Percentiles rank a stretch among this genome's conserved stretches.
Conservation (phyloP, 2,888 invertebrate species). For the Folsomia manolachei region DNA sequence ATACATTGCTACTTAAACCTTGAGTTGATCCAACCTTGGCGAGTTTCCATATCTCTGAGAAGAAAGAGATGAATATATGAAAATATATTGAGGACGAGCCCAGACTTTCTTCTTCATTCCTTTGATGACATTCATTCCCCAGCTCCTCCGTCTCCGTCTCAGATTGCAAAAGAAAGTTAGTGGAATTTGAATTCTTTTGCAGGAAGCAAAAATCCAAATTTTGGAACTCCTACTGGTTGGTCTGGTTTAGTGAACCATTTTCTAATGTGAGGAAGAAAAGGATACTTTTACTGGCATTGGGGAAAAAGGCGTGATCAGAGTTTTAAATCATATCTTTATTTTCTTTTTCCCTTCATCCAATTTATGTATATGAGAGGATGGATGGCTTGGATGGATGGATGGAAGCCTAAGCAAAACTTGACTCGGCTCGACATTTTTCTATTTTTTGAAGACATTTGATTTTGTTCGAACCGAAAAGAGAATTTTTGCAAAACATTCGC, state of each 20-base stretch:
- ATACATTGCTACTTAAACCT: not conserved
- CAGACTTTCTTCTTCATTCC: too few relatives aligned
- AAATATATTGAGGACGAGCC: too few relatives aligned
- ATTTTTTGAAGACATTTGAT: not conserved
- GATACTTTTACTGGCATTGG: not conserved
- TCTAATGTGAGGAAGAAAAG: not conserved
- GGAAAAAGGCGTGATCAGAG: not conserved
- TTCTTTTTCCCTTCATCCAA: conserved; percentile 1
- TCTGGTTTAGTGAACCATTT: not conserved
- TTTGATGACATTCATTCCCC: not conserved
- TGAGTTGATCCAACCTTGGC: not conserved
- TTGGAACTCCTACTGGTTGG: too few relatives aligned
- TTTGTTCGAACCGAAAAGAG: not conserved
- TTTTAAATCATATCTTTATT: conserved; percentile 15
- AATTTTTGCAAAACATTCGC: too few relatives aligned
- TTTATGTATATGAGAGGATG: not conserved
- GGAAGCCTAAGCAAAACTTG: not conserved
- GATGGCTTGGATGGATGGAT: not conserved
- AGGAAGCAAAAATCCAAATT: not conserved
- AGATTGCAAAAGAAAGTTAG: not conserved
- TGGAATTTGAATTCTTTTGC: not conserved
- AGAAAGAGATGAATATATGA: too few relatives aligned
- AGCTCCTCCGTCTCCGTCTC: too few relatives aligned
- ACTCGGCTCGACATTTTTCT: too few relatives aligned
- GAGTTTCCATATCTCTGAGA: too few relatives aligned